These are phyloP conservation scores for Lepilemur septentrionalis DNA, from an alignment of 2,797 vertebrate genomes.

Conservation along the genomic window DNA sequence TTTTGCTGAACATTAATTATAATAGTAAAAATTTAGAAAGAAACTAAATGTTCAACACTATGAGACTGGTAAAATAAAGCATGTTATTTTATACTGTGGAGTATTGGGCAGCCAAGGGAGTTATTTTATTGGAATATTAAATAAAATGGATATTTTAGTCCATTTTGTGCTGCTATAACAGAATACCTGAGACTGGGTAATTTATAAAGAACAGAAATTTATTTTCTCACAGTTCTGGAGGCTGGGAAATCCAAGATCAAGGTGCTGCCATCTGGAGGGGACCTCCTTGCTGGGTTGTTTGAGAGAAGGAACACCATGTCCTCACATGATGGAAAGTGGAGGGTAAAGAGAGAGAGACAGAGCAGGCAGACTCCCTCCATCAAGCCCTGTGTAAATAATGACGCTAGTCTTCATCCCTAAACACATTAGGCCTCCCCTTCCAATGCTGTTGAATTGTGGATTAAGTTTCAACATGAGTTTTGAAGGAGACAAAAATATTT, in stretches of 20 bases:
- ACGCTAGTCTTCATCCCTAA: background rate
- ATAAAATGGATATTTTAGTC: background rate
- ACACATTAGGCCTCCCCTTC: background rate
- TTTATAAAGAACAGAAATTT: background rate
- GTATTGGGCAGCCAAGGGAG: background rate
- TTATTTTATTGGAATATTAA: conserved; percentile 9
- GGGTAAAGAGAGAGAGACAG: background rate
- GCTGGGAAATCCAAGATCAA: background rate
- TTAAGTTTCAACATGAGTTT: background rate
- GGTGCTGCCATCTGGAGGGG: rapidly evolving
- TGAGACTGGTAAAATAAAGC: background rate
- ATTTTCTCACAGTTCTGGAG: background rate
- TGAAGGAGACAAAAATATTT: background rate
- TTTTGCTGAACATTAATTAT: background rate
- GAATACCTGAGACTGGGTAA: background rate
- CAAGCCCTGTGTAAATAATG: background rate
- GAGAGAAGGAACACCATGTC: background rate
- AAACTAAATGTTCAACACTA: background rate
- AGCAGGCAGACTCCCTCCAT: background rate
- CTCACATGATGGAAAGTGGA: background rate
- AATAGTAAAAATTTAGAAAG: background rate
- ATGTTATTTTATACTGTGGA: background rate
- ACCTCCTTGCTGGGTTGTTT: background rate
- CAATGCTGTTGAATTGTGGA: background rate
- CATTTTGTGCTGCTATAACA: background rate